Evolutionary conservation across 1,140 invertebrate species (phyloP).

Genomic region (Proales similis): DNA sequence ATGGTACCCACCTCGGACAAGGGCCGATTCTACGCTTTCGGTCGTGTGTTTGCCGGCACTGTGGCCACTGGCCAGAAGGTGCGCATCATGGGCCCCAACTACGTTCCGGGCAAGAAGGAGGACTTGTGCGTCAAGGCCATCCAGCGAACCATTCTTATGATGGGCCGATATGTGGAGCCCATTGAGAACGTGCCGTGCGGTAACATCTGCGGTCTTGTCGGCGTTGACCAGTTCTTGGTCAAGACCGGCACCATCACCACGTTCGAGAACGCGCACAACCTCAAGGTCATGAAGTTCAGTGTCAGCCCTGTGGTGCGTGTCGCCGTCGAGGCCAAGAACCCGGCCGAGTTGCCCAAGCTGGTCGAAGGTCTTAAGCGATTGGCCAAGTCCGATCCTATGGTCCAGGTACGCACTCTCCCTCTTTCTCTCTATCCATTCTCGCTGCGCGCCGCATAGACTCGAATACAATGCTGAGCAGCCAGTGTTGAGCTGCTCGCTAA

Average conservation of each 20-base stretch:
- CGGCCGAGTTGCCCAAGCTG: conserved; percentile 94
- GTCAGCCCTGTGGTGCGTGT: conserved; percentile 98
- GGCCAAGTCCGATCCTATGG: conserved; percentile 99
- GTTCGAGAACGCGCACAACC: conserved; percentile 97
- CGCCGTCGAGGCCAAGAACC: conserved; percentile 97
- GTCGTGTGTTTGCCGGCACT: conserved; percentile 97
- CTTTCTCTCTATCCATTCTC: too few relatives aligned
- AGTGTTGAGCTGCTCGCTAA: conserved; percentile 12
- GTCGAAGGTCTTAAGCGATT: conserved; percentile 94
- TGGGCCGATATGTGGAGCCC: conserved; percentile 98
- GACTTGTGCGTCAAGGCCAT: conserved; percentile 98
- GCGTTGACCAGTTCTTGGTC: conserved; percentile 97
- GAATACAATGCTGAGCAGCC: neutral
- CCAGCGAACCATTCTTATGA: conserved; percentile 96
- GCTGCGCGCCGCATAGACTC: too few relatives aligned
- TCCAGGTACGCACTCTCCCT: conserved; percentile 54
- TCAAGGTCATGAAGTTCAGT: conserved; percentile 80
- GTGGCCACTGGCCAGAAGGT: conserved; percentile 80
- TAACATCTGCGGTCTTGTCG: conserved; percentile 99
- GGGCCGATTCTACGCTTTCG: conserved; percentile 98
- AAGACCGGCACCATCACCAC: conserved; percentile 99
- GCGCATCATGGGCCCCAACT: conserved; percentile 82
- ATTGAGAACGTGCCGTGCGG: conserved; percentile 98
- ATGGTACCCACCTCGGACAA: conserved; percentile 99
- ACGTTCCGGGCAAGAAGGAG: conserved; percentile 92